phyloP scores from a whole-genome alignment of 1,140 invertebrate genomes.

The Mycetomoellerius zeteki region DNA sequence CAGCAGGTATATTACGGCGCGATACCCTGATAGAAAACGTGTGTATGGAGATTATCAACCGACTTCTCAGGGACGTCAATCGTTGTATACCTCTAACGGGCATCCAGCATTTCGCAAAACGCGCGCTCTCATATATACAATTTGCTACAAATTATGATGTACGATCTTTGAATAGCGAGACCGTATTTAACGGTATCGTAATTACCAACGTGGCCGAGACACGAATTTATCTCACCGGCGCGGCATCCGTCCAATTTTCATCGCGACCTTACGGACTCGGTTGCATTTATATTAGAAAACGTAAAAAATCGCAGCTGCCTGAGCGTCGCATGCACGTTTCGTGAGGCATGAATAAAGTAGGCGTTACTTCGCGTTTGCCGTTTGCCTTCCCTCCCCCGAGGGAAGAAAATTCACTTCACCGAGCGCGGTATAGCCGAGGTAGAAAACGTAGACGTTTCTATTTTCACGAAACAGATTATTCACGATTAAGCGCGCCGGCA shows the following conservation, averaged over 20 bases:
- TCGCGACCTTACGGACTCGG: slow-evolving; percentile 18
- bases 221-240: slow-evolving; percentile 32
- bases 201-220: slow-evolving; percentile 27
- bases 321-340: slow-evolving; percentile 41
- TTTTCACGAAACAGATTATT: slow-evolving; percentile 61
- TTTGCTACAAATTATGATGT: slow-evolving; percentile 26
- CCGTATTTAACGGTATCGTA: slow-evolving; percentile 41
- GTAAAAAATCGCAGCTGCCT: slow-evolving; percentile 58
- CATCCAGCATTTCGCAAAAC: slow-evolving; percentile 8
- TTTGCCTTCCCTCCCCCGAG: not conserved
- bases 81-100: not conserved
- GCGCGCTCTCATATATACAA: not conserved
- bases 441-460: slow-evolving; percentile 51
- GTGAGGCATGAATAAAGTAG: slow-evolving; percentile 47
- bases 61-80: not conserved
- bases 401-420: slow-evolving; percentile 58
- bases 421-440: slow-evolving; percentile 5
- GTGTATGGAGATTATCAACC: not conserved
- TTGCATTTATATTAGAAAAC: slow-evolving; percentile 53
- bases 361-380: slow-evolving; percentile 22
- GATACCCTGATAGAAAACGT: not conserved
- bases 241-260: slow-evolving; percentile 41
- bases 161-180: slow-evolving; percentile 4
- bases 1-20: not conserved
- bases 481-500: slow-evolving; percentile 44